phyloP scores from a whole-genome alignment of 2,888 invertebrate genomes.

The Trichogramma evanescens region DNA sequence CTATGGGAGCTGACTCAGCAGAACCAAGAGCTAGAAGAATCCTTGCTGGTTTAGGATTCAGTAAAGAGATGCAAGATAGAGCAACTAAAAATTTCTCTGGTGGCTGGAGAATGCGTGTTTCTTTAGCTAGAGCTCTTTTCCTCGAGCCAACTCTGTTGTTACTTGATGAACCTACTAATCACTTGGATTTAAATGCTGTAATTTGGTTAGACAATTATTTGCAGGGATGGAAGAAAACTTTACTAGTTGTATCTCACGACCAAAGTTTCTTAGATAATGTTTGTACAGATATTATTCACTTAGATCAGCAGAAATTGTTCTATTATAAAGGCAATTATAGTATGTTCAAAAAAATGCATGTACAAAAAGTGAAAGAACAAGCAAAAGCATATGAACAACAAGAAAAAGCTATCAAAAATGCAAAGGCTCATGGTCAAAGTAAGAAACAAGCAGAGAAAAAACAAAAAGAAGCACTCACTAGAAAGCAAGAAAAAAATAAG shows the following conservation, averaged over 20 bases:
- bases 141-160: conserved; percentile 94
- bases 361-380: conserved; percentile 91
- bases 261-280: conserved; percentile 99
- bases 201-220: conserved; percentile 99
- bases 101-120: conserved; percentile 99
- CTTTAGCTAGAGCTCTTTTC: conserved; percentile 90
- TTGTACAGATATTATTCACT: conserved; percentile 96
- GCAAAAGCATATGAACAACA: conserved; percentile 97
- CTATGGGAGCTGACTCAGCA: conserved; percentile 95
- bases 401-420: conserved; percentile 87
- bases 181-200: conserved; percentile 97
- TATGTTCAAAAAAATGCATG: conserved; percentile 98
- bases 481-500: conserved; percentile 88
- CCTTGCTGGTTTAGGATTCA: conserved; percentile 94
- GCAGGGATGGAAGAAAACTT: conserved; percentile 97
- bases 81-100: conserved; percentile 84
- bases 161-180: conserved; percentile 98
- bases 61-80: conserved; percentile 79
- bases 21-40: conserved; percentile 94
- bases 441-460: conserved; percentile 95
- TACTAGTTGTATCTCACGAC: conserved; percentile 98
- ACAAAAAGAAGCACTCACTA: conserved; percentile 81
- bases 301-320: conserved; percentile 87
- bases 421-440: conserved; percentile 92
- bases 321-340: conserved; percentile 98